Evolutionary conservation across 1,140 invertebrate genomes (phyloP).

Genomic region (Stenopsyche tienmushanensis): DNA sequence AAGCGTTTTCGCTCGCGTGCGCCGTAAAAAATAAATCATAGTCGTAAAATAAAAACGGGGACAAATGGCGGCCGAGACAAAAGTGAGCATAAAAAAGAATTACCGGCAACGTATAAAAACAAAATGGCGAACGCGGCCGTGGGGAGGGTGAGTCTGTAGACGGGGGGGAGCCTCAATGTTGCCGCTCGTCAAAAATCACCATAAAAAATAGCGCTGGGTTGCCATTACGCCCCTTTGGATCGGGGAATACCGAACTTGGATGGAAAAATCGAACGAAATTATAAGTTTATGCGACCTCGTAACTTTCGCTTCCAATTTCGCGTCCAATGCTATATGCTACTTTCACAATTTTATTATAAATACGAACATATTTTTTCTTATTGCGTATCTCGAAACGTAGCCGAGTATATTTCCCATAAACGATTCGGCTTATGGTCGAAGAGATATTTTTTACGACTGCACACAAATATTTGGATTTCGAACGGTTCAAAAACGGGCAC

Average conservation of each 20-base stretch:
- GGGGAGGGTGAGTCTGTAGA: neutral
- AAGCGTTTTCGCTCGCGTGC: constrained; percentile 17
- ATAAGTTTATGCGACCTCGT: constrained; percentile 3
- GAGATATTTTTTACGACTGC: no score
- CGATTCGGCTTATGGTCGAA: no score
- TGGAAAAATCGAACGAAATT: neutral
- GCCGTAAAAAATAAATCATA: constrained; percentile 41
- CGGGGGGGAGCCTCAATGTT: neutral
- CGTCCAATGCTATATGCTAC: neutral
- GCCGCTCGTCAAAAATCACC: constrained; percentile 30
- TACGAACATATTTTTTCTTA: neutral
- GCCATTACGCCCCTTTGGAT: no score
- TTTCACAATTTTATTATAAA: neutral
- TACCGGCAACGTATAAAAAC: constrained; percentile 22
- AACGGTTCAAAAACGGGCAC: no score
- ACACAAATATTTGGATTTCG: no score
- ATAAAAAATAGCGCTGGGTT: constrained; percentile 32
- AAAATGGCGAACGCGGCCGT: constrained; percentile 29
- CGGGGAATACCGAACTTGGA: neutral
- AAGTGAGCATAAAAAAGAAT: constrained; percentile 39
- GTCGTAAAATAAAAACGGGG: constrained; percentile 39
- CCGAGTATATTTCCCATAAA: no score
- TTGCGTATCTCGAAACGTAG: no score
- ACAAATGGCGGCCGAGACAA: constrained; percentile 38
- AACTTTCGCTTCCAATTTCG: constrained; percentile 1